Evolutionary conservation across 2,113 vertebrate species (phyloP).

Genomic region (Alces alces): DNA sequence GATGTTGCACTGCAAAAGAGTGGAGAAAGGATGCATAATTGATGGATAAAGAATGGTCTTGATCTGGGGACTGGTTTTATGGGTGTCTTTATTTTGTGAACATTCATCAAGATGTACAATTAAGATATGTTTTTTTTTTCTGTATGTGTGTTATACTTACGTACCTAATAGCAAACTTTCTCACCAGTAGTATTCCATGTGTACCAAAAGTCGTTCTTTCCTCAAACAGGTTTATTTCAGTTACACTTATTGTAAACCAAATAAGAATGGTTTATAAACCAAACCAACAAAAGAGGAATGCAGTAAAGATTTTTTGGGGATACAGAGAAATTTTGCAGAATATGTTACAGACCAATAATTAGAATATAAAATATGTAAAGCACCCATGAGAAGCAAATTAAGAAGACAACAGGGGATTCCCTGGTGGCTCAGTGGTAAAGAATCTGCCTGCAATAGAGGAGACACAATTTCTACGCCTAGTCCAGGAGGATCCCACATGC

Average conservation of each 20-base stretch:
- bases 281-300: neutral
- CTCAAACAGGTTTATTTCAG: neutral
- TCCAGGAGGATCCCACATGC: neutral
- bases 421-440: neutral
- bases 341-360: neutral
- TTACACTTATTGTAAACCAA: neutral
- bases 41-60: neutral
- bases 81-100: neutral
- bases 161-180: neutral
- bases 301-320: neutral
- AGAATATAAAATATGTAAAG: neutral
- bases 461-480: neutral
- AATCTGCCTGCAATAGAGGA: neutral
- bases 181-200: neutral
- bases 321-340: neutral
- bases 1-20: neutral
- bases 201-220: neutral
- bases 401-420: neutral
- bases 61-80: neutral
- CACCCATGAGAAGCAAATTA: neutral
- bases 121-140: too few relatives aligned
- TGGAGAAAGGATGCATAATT: neutral
- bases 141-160: neutral
- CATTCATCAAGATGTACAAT: neutral
- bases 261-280: neutral